A percentile compares a stretch with the other conserved stretches of the same genome.
These are phyloP conservation scores for Lomographa bimaculata DNA, from an alignment of 2,888 invertebrate genomes.

Conservation along the genomic window DNA sequence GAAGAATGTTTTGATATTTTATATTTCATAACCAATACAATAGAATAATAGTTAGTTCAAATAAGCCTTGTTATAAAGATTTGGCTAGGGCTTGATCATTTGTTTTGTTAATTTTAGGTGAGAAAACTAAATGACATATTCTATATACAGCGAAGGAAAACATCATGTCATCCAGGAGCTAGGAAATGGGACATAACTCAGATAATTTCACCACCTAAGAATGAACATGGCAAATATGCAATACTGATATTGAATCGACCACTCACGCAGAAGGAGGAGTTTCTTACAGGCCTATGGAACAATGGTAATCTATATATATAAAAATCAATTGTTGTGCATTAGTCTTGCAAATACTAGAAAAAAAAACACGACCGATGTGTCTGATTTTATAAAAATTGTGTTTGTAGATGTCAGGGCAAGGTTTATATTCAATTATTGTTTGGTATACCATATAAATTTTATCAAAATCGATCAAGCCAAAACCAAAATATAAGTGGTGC, in stretches of 20 bases:
- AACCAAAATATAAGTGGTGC: no score
- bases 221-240: slow-evolving; percentile 74
- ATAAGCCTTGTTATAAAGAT: no score
- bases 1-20: background rate
- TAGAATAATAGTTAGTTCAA: background rate
- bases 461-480: no score
- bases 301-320: slow-evolving; percentile 84
- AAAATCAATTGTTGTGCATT: no score
- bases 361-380: no score
- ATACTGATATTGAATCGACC: slow-evolving; percentile 87
- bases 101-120: slow-evolving; percentile 47
- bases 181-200: slow-evolving; percentile 59
- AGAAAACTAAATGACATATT: slow-evolving; percentile 43
- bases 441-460: no score
- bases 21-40: background rate
- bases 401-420: no score
- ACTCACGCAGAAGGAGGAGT: slow-evolving; percentile 74
- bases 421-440: no score
- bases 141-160: slow-evolving; percentile 42
- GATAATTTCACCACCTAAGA: slow-evolving; percentile 32
- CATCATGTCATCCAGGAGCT: slow-evolving; percentile 39
- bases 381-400: no score
- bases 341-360: no score
- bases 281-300: slow-evolving; percentile 86
- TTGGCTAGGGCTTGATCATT: no score